phyloP scores from a whole-genome alignment of 1,140 invertebrate species.

The Centruroides vittatus region DNA sequence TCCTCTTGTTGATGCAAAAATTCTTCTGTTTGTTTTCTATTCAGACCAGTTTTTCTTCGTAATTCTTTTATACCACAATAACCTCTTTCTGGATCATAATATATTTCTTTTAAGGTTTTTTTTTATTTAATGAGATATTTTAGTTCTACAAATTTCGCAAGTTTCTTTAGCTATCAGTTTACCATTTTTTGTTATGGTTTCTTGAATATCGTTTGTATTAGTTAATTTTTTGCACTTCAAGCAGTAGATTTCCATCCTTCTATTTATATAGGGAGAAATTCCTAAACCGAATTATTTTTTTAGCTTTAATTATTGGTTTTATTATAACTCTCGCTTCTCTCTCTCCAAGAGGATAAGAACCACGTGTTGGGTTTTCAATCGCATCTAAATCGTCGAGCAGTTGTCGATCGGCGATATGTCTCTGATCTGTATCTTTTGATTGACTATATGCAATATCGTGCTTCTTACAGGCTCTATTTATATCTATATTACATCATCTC shows the following conservation, averaged over 20 bases:
- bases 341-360: too few species aligned
- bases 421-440: neutral
- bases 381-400: neutral
- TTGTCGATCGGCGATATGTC: neutral
- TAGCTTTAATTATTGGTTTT: neutral
- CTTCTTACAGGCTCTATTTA: constrained; percentile 2
- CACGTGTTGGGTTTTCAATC: neutral
- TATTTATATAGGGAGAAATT: neutral
- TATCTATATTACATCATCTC: too few species aligned
- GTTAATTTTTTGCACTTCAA: neutral
- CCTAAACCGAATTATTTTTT: neutral
- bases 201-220: too few species aligned
- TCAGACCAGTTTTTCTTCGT: neutral
- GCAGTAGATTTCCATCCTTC: neutral
- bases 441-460: neutral
- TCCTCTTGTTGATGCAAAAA: constrained; percentile 12
- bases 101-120: neutral
- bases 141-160: neutral
- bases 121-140: constrained; percentile 4
- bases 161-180: constrained; percentile 1
- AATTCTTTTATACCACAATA: neutral
- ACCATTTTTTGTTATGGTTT: constrained; percentile 1
- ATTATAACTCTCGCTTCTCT: neutral
- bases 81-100: neutral
- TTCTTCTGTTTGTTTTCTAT: neutral